Percentiles rank a stretch among this genome's conserved stretches.
phyloP scores from a whole-genome alignment of 2,113 vertebrate species.

The Gasterosteus aculeatus region DNA sequence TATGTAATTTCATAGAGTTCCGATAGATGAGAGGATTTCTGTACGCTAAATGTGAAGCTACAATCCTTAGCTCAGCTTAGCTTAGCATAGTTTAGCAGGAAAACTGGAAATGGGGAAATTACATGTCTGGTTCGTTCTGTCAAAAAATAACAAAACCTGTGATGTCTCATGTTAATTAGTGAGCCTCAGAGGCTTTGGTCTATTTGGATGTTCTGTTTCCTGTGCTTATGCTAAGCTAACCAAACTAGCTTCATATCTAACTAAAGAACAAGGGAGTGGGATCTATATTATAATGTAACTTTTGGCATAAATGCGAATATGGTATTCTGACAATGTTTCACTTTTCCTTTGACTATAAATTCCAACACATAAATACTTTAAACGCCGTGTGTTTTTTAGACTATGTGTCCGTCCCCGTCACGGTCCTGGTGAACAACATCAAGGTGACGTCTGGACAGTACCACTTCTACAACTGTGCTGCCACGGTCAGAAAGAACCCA shows the following conservation, averaged over 20 bases:
- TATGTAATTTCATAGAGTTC: no score
- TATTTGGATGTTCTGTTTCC: background rate
- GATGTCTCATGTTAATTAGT: background rate
- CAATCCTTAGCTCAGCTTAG: no score
- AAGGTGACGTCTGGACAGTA: slow-evolving; percentile 86
- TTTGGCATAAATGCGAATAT: background rate
- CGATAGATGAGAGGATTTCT: no score
- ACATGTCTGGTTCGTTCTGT: no score
- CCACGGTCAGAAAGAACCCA: slow-evolving; percentile 84
- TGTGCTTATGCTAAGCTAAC: background rate
- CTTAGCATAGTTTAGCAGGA: no score
- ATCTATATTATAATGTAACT: background rate
- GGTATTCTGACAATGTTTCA: background rate
- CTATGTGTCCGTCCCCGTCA: slow-evolving; percentile 85
- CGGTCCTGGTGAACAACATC: slow-evolving; percentile 73
- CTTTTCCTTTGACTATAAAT: background rate
- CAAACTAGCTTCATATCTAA: background rate
- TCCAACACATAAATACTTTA: no score
- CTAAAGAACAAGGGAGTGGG: background rate
- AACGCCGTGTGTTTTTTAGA: slow-evolving; percentile 75
- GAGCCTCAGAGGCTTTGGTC: no score
- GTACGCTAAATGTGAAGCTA: no score
- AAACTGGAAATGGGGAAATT: no score
- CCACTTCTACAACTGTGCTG: slow-evolving; percentile 91
- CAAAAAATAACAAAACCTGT: no score